Percentiles rank a stretch among this genome's conserved stretches.
phyloP scores from a whole-genome alignment of 2,797 vertebrate species.

The Phrynocephalus guinanensis region DNA sequence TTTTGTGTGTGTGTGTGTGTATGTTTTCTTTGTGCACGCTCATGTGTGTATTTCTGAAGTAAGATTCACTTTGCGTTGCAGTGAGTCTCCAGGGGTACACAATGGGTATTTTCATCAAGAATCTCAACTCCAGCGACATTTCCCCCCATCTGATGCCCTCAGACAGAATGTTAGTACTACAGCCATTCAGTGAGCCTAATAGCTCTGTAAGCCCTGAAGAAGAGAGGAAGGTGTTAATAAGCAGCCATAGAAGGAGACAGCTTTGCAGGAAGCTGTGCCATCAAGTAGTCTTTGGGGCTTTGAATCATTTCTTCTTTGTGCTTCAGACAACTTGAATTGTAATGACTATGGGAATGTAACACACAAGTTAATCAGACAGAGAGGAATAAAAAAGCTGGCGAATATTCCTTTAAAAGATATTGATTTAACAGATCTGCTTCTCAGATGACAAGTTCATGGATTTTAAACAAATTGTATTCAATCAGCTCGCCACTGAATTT shows the following conservation, averaged over 20 bases:
- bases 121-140: not conserved
- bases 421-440: constrained; percentile 35
- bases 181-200: not conserved
- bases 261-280: constrained; percentile 10
- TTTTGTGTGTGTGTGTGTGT: not conserved
- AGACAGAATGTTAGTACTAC: not conserved
- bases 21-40: not conserved
- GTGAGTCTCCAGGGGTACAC: not conserved
- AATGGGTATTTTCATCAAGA: not conserved
- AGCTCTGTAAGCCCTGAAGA: not conserved
- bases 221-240: constrained; percentile 13
- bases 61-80: not conserved
- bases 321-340: constrained; percentile 25
- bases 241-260: not conserved
- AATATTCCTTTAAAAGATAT: constrained; percentile 41
- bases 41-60: not conserved
- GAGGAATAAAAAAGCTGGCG: constrained; percentile 32
- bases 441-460: constrained; percentile 42
- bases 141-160: not conserved
- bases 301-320: constrained; percentile 23
- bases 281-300: not conserved
- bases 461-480: constrained; percentile 54
- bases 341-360: constrained; percentile 22
- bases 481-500: constrained; percentile 44
- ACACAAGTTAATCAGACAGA: constrained; percentile 39